Percentiles rank a stretch among this genome's conserved stretches.
Conservation (phyloP, 2,888 invertebrate genomes). For the Ptychoptera albimana region DNA sequence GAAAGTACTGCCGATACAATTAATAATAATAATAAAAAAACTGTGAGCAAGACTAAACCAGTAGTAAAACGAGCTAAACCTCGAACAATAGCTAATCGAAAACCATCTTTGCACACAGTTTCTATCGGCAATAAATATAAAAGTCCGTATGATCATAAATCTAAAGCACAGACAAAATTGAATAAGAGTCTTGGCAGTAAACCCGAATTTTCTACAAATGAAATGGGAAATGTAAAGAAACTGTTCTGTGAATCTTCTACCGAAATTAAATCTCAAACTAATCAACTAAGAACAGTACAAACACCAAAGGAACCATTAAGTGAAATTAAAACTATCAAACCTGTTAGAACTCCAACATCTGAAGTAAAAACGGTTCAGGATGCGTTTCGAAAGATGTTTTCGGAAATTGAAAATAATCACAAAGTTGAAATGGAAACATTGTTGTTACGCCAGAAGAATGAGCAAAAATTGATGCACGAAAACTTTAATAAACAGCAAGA, state of each 20-base stretch:
- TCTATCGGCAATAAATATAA: neutral
- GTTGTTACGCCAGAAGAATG: constrained; percentile 44
- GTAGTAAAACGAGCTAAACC: neutral
- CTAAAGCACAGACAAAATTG: too few relatives aligned
- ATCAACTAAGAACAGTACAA: neutral
- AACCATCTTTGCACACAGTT: neutral
- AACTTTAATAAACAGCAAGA: constrained; percentile 50
- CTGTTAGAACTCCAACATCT: neutral
- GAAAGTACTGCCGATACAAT: too few relatives aligned
- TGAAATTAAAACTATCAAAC: neutral
- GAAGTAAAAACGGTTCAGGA: neutral
- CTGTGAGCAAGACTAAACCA: neutral
- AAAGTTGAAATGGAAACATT: constrained; percentile 43
- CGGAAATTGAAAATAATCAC: constrained; percentile 42
- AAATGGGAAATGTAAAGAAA: too few relatives aligned
- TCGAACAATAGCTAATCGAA: neutral
- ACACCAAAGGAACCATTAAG: neutral
- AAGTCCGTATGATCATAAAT: neutral
- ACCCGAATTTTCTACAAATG: too few relatives aligned
- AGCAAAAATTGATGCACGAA: constrained; percentile 43
- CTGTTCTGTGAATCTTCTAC: too few relatives aligned
- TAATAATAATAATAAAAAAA: neutral
- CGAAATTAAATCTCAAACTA: too few relatives aligned
- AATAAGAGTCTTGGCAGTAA: too few relatives aligned
- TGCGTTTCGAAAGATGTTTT: constrained; percentile 3